These are phyloP conservation scores for Deroplatys truncata DNA, from an alignment of 2,888 invertebrate genomes.

Conservation along the genomic window DNA sequence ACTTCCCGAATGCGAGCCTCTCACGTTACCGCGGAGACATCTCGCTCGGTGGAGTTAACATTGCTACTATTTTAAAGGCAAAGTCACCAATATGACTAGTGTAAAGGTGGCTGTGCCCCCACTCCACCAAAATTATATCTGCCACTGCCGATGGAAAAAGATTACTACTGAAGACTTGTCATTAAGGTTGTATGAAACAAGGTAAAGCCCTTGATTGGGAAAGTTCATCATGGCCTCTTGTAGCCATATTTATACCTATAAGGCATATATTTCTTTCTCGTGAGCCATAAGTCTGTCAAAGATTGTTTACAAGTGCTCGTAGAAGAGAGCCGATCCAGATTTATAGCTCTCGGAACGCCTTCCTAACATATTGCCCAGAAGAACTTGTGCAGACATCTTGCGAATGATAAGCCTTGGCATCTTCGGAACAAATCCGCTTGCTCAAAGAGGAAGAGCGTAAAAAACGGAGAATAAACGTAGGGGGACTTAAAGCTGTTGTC, in stretches of 20 bases:
- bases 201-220: no score
- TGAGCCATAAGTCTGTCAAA: not conserved
- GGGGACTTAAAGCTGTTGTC: not conserved
- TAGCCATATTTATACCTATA: not conserved
- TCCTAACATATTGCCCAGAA: not conserved
- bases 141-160: no score
- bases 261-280: not conserved
- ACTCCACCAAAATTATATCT: no score
- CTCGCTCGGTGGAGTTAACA: no score
- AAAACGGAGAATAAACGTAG: not conserved
- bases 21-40: no score
- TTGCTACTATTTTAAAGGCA: no score
- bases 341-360: not conserved
- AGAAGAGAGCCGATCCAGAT: not conserved
- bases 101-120: no score
- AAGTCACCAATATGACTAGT: no score
- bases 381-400: not conserved
- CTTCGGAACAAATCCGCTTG: not conserved
- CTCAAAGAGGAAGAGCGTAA: not conserved
- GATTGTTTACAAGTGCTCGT: not conserved
- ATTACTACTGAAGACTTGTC: no score
- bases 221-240: not conserved
- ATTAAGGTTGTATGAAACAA: no score
- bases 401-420: not conserved
- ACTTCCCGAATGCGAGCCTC: no score